A percentile compares a stretch with the other conserved stretches of the same genome.
Evolutionary conservation across 2,888 invertebrate genomes (phyloP).

Genomic region (Elegia similella): DNA sequence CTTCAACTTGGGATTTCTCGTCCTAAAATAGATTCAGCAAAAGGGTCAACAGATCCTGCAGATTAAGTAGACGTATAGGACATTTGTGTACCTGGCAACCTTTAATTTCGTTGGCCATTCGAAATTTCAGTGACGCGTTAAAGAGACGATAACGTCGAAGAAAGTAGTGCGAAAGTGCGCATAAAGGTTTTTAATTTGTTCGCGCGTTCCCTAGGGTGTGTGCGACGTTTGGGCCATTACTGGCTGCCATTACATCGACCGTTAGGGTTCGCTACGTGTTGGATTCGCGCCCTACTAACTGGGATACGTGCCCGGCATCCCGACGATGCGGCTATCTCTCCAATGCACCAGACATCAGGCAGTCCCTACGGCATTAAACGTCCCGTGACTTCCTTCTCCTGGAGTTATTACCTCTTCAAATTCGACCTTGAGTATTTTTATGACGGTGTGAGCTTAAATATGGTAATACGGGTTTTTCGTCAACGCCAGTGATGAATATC

Average conservation of each 20-base stretch:
- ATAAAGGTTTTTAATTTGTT: conserved; percentile 74
- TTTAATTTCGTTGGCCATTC: conserved; percentile 42
- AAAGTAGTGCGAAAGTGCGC: conserved; percentile 42
- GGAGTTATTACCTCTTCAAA: conserved; percentile 17
- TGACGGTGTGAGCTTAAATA: conserved; percentile 10
- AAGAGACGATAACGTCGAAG: conserved; percentile 37
- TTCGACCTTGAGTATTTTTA: conserved; percentile 17
- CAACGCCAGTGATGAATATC: not conserved
- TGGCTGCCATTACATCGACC: conserved; percentile 65
- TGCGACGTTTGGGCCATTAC: conserved; percentile 63
- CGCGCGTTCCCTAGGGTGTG: conserved; percentile 47
- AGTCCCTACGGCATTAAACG: conserved; percentile 30
- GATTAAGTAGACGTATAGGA: conserved; percentile 1
- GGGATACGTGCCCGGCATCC: conserved; percentile 63
- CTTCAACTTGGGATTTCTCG: conserved; percentile 5
- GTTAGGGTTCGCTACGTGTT: conserved; percentile 71
- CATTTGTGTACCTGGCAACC: conserved; percentile 26
- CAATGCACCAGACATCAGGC: conserved; percentile 42
- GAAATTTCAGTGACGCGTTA: conserved; percentile 34
- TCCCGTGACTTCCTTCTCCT: conserved; percentile 27
- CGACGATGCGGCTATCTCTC: conserved; percentile 35
- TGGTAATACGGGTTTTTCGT: conserved; percentile 3
- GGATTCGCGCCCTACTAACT: conserved; percentile 73
- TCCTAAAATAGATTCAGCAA: conserved; percentile 3
- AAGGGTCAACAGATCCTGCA: conserved; percentile 11